A percentile compares a stretch with the other conserved stretches of the same genome.
These are phyloP conservation scores for Xanthia icteritia DNA, from an alignment of 2,888 invertebrate species.

Conservation along the genomic window DNA sequence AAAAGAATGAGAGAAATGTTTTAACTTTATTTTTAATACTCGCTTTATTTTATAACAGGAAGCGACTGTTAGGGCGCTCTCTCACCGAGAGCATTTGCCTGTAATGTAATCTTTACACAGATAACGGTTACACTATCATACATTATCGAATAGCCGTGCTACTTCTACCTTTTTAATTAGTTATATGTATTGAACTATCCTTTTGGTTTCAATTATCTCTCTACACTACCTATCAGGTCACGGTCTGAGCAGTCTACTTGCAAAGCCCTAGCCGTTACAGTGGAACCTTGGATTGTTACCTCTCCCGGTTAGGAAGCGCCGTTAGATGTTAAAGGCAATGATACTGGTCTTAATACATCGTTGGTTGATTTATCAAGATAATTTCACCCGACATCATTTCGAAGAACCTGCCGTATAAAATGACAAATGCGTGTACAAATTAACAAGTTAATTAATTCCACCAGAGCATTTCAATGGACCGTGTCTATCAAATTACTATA, in stretches of 20 bases:
- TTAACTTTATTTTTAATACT: slow-evolving; percentile 14
- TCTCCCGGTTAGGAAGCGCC: no score
- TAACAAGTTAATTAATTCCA: slow-evolving; percentile 55
- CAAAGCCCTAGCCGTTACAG: no score
- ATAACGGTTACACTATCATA: no score
- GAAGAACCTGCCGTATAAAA: slow-evolving; percentile 26
- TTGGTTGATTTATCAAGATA: slow-evolving; percentile 36
- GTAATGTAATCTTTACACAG: no score
- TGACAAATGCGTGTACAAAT: slow-evolving; percentile 55
- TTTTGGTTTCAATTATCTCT: no score
- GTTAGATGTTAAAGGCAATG: slow-evolving; percentile 12
- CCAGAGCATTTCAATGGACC: slow-evolving; percentile 47
- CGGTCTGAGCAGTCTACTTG: no score
- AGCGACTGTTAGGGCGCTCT: background rate
- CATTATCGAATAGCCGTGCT: no score
- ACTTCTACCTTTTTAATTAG: no score
- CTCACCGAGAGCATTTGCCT: no score
- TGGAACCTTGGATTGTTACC: no score
- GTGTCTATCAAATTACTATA: slow-evolving; percentile 52
- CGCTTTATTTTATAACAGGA: slow-evolving; percentile 38
- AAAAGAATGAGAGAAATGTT: slow-evolving; percentile 15
- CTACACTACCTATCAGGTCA: no score
- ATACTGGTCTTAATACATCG: background rate
- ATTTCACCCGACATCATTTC: slow-evolving; percentile 37
- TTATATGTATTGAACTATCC: no score